Base-by-base conservation (phyloP, 2,797 vertebrate species). In the Spondyliosoma cantharus region DNA sequence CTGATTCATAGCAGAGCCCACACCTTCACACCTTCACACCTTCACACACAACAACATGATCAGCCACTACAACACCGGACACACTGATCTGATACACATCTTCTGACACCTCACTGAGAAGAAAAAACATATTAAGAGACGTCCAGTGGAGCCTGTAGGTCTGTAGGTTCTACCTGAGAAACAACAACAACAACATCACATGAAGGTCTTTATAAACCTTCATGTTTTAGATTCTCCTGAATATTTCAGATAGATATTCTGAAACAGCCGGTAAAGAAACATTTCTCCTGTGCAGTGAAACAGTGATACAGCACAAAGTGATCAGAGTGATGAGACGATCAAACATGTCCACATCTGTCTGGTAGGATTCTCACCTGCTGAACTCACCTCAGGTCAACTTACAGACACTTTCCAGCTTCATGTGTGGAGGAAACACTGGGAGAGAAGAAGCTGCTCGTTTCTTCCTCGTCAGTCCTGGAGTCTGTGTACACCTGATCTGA, bases 361-460 rank as follows among this genome's bases (percentile, higher is more conserved):
- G 61, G 61, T 27, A 48, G 61, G 61, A 49, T 49, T 64, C 45
- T 64, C 19, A 64, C 62, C 45, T 49, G 62, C 17, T 64, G 45
- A 64, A 63, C 43, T 64, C 24, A 64, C 45, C 48, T 64, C 45
- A 48, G 43, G 61, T 64, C 45, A 13, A 20, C 11, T 64, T 3
- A 48, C 17, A 49, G 24, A 22, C n/a, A 53, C 50, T 53, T 53
- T 53, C 11, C 4, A 53, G 9, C 50, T 22, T 53, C n/a, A 53
- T 24, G 50, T 22, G 50, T 53, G n/a, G n/a, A 22, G n/a, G 50
- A 53, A 53, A 53, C 50, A 53, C n/a, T 53, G 50, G 12, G n/a
- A 53, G 50, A 53, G 50, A 22, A 53, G 50, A 53, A 53, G 50
- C 50, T 53, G 50, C 50, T 53, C 12, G 5, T 53, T 22, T 53